Conservation (phyloP, 1,140 invertebrate genomes). For the Artemia franciscana region DNA sequence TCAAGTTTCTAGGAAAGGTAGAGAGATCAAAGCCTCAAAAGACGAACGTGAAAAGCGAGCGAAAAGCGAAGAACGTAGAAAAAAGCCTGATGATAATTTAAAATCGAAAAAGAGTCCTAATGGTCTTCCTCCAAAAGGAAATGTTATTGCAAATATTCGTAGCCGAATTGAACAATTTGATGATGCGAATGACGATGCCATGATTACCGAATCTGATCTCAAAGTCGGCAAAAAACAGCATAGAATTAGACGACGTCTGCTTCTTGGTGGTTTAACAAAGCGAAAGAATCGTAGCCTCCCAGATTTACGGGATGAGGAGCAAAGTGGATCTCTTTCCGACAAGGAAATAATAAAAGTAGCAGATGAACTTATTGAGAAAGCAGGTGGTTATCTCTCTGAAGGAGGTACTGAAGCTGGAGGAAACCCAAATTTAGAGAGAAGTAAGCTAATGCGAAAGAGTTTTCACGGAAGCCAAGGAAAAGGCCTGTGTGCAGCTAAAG, state of each 20-base stretch:
- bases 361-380: slow-evolving; percentile 26
- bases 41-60: slow-evolving; percentile 30
- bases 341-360: slow-evolving; percentile 23
- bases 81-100: slow-evolving; percentile 23
- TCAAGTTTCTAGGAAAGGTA: neutral
- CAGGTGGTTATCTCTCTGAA: slow-evolving; percentile 57
- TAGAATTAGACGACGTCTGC: slow-evolving; percentile 57
- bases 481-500: slow-evolving; percentile 51
- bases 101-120: slow-evolving; percentile 11
- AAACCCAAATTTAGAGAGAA: slow-evolving; percentile 60
- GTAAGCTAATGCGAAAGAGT: slow-evolving; percentile 66
- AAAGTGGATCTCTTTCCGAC: slow-evolving; percentile 14
- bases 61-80: slow-evolving; percentile 53
- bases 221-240: slow-evolving; percentile 54
- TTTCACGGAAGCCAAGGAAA: slow-evolving; percentile 60
- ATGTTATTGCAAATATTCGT: neutral
- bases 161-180: slow-evolving; percentile 16
- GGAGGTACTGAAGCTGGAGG: slow-evolving; percentile 54
- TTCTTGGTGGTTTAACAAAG: slow-evolving; percentile 68
- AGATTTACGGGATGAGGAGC: slow-evolving; percentile 42
- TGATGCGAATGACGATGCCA: slow-evolving; percentile 21
- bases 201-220: slow-evolving; percentile 1
- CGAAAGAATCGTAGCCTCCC: slow-evolving; percentile 76
- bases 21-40: neutral
- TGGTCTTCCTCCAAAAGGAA: neutral